Evolutionary conservation across 2,888 invertebrate species (phyloP).

Genomic region (Plebejus anna): DNA sequence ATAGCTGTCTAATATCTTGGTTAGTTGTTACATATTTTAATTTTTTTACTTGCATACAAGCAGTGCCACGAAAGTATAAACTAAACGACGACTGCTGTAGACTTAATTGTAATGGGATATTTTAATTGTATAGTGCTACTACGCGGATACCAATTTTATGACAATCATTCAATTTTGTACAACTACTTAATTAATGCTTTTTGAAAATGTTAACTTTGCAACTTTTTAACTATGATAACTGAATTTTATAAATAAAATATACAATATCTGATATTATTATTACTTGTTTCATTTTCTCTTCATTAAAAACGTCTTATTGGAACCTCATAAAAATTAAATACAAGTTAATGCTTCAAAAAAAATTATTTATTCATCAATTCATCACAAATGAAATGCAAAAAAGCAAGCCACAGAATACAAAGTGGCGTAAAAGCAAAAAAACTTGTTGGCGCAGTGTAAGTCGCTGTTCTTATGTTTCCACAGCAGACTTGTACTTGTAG

Average conservation of each 20-base stretch:
- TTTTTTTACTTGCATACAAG: neutral
- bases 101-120: neutral
- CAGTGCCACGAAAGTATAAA: neutral
- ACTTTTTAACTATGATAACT: slow-evolving; percentile 45
- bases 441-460: neutral
- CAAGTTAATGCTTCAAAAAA: slow-evolving; percentile 22
- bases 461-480: slow-evolving; percentile 45
- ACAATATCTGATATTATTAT: slow-evolving; percentile 36
- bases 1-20: too few species aligned
- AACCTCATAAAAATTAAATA: too few species aligned
- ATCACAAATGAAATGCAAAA: slow-evolving; percentile 47
- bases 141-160: neutral
- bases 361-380: slow-evolving; percentile 17
- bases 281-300: slow-evolving; percentile 34
- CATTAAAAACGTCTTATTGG: neutral
- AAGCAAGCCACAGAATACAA: slow-evolving; percentile 30
- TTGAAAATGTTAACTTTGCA: slow-evolving; percentile 59
- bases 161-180: slow-evolving; percentile 12
- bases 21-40: neutral
- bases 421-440: neutral
- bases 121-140: neutral
- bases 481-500: slow-evolving; percentile 80
- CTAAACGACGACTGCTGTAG: neutral
- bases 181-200: slow-evolving; percentile 49
- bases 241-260: slow-evolving; percentile 50